Evolutionary conservation across 2,888 invertebrate species (phyloP).

Genomic region (Nycteola revayana): DNA sequence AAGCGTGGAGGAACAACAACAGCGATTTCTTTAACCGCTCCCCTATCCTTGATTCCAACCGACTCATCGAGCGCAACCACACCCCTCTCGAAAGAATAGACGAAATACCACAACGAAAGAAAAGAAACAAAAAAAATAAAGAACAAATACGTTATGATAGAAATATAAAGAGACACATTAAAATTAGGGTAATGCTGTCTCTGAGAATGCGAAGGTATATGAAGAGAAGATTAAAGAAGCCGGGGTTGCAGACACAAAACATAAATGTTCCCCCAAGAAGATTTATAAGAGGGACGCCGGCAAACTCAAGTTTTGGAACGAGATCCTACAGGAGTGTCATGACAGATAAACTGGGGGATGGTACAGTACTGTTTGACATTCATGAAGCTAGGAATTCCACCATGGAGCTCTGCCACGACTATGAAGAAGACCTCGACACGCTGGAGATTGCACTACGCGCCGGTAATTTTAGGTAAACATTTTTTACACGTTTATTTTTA

Average conservation of each 20-base stretch:
- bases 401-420: slow-evolving; percentile 72
- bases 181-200: slow-evolving; percentile 85
- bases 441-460: slow-evolving; percentile 74
- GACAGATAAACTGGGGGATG: slow-evolving; percentile 66
- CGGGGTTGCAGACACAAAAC: slow-evolving; percentile 42
- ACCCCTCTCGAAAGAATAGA: slow-evolving; percentile 62
- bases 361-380: slow-evolving; percentile 70
- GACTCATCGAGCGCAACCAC: slow-evolving; percentile 46
- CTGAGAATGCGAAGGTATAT: slow-evolving; percentile 82
- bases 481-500: slow-evolving; percentile 1
- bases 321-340: slow-evolving; percentile 68
- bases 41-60: slow-evolving; percentile 47
- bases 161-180: slow-evolving; percentile 84
- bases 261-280: slow-evolving; percentile 59
- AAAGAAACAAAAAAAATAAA: slow-evolving; percentile 61
- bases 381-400: slow-evolving; percentile 75
- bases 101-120: slow-evolving; percentile 60
- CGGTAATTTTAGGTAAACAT: slow-evolving; percentile 75
- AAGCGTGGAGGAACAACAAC: slow-evolving; percentile 70
- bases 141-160: slow-evolving; percentile 79
- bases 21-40: slow-evolving; percentile 59
- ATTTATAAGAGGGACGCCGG: slow-evolving; percentile 59
- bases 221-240: slow-evolving; percentile 59
- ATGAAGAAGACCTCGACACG: slow-evolving; percentile 72
- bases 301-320: slow-evolving; percentile 67